Percentiles rank a stretch among this genome's conserved stretches.
Evolutionary conservation across 1,140 invertebrate genomes (phyloP).

Genomic region (Probaryconus sp.): DNA sequence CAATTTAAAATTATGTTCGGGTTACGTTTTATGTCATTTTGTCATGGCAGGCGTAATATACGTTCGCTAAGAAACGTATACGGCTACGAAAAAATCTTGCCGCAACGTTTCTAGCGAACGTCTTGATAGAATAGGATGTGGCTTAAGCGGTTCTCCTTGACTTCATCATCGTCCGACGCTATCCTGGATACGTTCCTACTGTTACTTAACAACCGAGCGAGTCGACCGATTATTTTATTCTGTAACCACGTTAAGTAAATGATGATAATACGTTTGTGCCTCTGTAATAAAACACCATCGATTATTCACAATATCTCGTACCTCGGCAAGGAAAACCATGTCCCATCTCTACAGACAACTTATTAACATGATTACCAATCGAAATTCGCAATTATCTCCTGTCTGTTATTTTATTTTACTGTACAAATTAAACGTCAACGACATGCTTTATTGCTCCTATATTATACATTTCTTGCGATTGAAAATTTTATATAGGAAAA

Average conservation of each 20-base stretch:
- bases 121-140: slow-evolving; percentile 59
- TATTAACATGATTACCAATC: slow-evolving; percentile 9
- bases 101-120: no score
- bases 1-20: no score
- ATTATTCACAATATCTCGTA: slow-evolving; percentile 23
- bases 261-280: slow-evolving; percentile 49
- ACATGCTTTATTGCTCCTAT: no score
- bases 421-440: no score
- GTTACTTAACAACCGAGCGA: slow-evolving; percentile 52
- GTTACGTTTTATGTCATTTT: no score
- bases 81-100: no score
- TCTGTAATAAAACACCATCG: slow-evolving; percentile 39
- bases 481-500: no score
- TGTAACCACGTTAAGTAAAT: slow-evolving; percentile 51
- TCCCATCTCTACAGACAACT: slow-evolving; percentile 3
- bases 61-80: no score
- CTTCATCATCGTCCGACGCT: slow-evolving; percentile 65
- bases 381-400: slow-evolving; percentile 2
- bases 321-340: not conserved
- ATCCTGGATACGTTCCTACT: slow-evolving; percentile 56
- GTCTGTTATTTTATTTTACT: not conserved
- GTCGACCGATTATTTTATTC: slow-evolving; percentile 51
- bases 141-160: slow-evolving; percentile 74
- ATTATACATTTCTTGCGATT: no score
- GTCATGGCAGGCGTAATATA: no score